Percentiles rank a stretch among this genome's conserved stretches.
Conservation (phyloP, 2,797 vertebrate genomes). For the Philypnodon macrostomus region DNA sequence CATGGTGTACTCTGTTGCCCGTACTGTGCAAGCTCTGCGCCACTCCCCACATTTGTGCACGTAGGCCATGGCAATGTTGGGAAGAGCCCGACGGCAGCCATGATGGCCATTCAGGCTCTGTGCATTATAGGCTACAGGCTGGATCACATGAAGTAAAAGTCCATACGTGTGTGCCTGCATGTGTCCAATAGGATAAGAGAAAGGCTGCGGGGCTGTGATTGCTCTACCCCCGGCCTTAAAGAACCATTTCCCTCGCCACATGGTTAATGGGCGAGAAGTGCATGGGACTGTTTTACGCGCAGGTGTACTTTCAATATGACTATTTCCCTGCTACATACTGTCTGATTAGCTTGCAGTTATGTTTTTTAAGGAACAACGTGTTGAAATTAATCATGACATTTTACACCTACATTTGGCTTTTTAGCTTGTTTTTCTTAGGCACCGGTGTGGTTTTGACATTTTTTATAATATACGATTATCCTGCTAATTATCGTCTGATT, state of each 20-base stretch:
- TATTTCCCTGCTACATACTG: not conserved
- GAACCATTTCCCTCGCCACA: conserved; percentile 31
- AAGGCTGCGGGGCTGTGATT: conserved; percentile 18
- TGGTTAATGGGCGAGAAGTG: conserved; percentile 8
- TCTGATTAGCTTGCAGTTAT: not conserved
- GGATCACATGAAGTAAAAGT: conserved; percentile 39
- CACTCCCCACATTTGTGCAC: conserved; percentile 69
- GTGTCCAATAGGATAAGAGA: conserved; percentile 30
- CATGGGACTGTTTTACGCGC: conserved; percentile 14
- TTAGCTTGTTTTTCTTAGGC: not conserved
- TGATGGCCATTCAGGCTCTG: conserved; percentile 48
- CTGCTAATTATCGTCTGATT: too few relatives aligned
- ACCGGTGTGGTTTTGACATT: too few relatives aligned
- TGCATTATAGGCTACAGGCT: conserved; percentile 51
- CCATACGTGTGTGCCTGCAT: conserved; percentile 58
- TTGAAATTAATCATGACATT: too few relatives aligned
- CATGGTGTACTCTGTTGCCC: too few relatives aligned
- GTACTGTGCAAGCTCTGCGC: conserved; percentile 56
- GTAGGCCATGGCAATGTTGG: conserved; percentile 65
- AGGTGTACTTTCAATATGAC: conserved; percentile 46
- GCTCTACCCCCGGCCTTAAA: conserved; percentile 13
- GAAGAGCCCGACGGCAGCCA: conserved; percentile 75
- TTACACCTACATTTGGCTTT: too few relatives aligned
- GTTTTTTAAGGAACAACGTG: too few relatives aligned
- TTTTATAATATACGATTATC: too few relatives aligned